Percentiles rank a stretch among this genome's conserved stretches.
phyloP scores from a whole-genome alignment of 2,113 vertebrate species.

The Colius striatus region DNA sequence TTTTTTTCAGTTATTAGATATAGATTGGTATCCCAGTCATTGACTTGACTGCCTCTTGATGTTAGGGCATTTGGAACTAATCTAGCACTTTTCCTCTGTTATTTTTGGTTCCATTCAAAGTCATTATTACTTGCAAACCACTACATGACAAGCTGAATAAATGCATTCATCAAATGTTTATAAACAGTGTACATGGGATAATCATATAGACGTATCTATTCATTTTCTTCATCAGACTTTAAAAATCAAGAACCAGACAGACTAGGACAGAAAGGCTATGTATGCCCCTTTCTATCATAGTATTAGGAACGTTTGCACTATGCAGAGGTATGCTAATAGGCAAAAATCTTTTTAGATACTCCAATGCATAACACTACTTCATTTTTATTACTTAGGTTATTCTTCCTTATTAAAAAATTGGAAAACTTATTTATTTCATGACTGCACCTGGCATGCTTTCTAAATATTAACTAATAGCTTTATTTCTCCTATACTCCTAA shows the following conservation, averaged over 20 bases:
- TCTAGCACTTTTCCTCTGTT: neutral
- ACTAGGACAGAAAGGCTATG: neutral
- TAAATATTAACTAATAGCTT: neutral
- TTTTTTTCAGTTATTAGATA: neutral
- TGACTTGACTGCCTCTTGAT: neutral
- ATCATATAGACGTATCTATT: neutral
- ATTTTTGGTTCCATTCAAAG: neutral
- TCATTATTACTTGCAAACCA: neutral
- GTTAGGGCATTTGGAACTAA: neutral
- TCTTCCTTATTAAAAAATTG: neutral
- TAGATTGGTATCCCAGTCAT: neutral
- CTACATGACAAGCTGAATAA: neutral
- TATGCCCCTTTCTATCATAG: neutral
- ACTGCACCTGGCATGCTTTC: neutral
- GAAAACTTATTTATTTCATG: neutral
- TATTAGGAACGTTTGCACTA: neutral
- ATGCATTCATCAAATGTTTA: neutral
- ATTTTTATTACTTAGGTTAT: neutral
- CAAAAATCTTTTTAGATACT: neutral
- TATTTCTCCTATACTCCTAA: neutral
- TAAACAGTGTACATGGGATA: neutral
- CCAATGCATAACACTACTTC: neutral
- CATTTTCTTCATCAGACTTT: neutral
- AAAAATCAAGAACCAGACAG: neutral
- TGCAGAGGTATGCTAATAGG: neutral